These are phyloP conservation scores for Parazoanthus atlanticus DNA, from an alignment of 92 coral and sea anemone species.

Conservation along the genomic window DNA sequence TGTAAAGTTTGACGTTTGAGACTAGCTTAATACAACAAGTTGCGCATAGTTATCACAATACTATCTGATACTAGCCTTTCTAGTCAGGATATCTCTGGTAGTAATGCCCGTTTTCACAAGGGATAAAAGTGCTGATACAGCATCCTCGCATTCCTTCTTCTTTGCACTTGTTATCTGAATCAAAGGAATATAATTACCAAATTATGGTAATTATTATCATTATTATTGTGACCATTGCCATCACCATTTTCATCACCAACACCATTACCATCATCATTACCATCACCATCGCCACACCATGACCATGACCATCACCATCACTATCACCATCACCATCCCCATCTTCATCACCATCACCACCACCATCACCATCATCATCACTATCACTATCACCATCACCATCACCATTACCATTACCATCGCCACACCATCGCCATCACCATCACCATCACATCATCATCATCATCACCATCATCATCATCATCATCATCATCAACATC, in stretches of 20 bases:
- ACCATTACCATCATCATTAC: no score
- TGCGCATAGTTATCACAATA: background rate
- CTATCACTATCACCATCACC: no score
- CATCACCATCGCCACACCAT: no score
- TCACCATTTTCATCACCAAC: background rate
- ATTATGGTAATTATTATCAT: background rate
- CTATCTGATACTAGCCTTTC: constrained; percentile 58
- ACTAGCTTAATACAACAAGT: background rate
- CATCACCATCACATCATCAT: no score
- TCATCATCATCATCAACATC: background rate
- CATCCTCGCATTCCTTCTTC: constrained; percentile 70
- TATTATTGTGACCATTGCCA: background rate
- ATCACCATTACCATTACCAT: background rate
- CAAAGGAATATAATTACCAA: background rate
- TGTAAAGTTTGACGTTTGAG: background rate
- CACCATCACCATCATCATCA: no score
- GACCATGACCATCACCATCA: no score
- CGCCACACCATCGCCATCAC: no score
- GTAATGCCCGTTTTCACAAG: constrained; percentile 73
- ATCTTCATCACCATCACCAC: no score
- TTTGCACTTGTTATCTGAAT: constrained; percentile 67
- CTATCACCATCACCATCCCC: no score
- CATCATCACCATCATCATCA: no score
- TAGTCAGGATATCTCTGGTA: constrained; percentile 67
- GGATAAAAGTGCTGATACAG: constrained; percentile 77